Evolutionary conservation across 1,140 invertebrate species (phyloP).

Genomic region (Drosophila ercepeae): DNA sequence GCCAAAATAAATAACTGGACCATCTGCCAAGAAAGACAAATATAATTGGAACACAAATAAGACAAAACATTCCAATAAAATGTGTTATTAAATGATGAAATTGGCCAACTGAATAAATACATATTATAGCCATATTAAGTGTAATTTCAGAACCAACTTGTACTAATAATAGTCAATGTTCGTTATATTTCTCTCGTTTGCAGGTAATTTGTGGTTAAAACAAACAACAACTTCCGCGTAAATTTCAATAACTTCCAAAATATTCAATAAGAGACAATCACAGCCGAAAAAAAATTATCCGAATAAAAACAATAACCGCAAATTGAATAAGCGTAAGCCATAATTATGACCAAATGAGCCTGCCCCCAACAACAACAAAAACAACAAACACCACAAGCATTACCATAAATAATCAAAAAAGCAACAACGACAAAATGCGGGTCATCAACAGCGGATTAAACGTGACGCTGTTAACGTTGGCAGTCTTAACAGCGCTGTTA

Average conservation of each 20-base stretch:
- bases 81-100: slow-evolving; percentile 24
- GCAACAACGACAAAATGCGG: slow-evolving; percentile 34
- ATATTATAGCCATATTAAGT: slow-evolving; percentile 33
- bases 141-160: slow-evolving; percentile 34
- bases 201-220: slow-evolving; percentile 52
- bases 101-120: slow-evolving; percentile 29
- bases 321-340: slow-evolving; percentile 62
- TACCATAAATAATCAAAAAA: slow-evolving; percentile 13
- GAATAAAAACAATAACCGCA: slow-evolving; percentile 51
- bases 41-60: slow-evolving; percentile 28
- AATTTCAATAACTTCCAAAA: slow-evolving; percentile 37
- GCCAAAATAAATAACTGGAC: slow-evolving; percentile 19
- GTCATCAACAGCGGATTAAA: slow-evolving; percentile 33
- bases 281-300: slow-evolving; percentile 28
- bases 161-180: slow-evolving; percentile 28
- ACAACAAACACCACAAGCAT: slow-evolving; percentile 26
- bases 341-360: slow-evolving; percentile 76
- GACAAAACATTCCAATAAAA: slow-evolving; percentile 13
- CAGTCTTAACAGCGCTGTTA: slow-evolving; percentile 20
- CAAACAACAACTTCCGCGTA: slow-evolving; percentile 47
- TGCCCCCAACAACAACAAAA: slow-evolving; percentile 17
- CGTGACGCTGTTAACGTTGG: slow-evolving; percentile 34
- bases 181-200: slow-evolving; percentile 44
- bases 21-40: slow-evolving; percentile 30
- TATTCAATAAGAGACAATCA: slow-evolving; percentile 37